Base-by-base conservation (phyloP, 92 coral and sea anemone genomes). In the Diadumene lineata region DNA sequence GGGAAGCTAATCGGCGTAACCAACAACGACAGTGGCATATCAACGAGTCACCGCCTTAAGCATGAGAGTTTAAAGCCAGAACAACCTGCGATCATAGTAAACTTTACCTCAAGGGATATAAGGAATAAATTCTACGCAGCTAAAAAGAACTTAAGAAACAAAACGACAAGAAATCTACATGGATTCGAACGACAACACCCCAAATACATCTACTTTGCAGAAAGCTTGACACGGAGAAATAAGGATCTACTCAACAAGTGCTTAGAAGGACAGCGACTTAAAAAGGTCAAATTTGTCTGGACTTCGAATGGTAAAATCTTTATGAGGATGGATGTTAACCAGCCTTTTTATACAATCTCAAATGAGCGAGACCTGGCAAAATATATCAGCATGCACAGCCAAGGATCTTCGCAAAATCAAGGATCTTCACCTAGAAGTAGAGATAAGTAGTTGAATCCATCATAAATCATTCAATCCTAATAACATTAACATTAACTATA, bases 301-400 rank as follows among this genome's bases (percentile, higher is more conserved):
- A 43, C 72, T 75, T 43, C 63, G 21, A 15, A 32, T 60, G 15
- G 44, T 10, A 26, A 82, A 73, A 29, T 82, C 66, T 44, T 68
- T 33, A 38, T 82, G 65, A n/a, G n/a, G n/a, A n/a, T n/a, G 48
- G 48, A 38, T 4, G 48, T 38, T 13, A 38, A 38, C 48, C 48
- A 38, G 13, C 48, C 48, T 13, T 6, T 38, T 13, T 38, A 38
- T 38, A 38, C 48, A 4, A 38, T 38, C 48, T 6, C 48, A 38
- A 38, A 38, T 4, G 48, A 38, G 48, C 48, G 13, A 38, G 7
- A 38, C 13, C 48, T 38, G 13, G 6, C 48, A 13, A 38, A 13
- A 13, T 38, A 4, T 38, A 38, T 13, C 13, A 38, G 48, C 7
- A 38, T n/a, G n/a, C n/a, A n/a, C n/a, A n/a, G n/a, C n/a, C n/a